phyloP scores from a whole-genome alignment of 2,113 vertebrate genomes.

The Silurus glanis region DNA sequence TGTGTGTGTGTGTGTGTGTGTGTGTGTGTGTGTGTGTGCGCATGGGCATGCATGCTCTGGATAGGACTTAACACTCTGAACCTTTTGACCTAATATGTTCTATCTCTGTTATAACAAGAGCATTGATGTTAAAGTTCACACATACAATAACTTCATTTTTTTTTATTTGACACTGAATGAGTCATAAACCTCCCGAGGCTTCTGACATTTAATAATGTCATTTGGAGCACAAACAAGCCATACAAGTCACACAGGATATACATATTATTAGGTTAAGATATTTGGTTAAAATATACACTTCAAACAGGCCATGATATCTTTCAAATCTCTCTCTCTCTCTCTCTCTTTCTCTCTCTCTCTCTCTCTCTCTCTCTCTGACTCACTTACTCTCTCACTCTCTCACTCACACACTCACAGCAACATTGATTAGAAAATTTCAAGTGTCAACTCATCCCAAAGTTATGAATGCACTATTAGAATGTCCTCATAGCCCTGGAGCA shows the following conservation, averaged over 20 bases:
- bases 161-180: background rate
- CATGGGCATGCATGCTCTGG: background rate
- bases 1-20: background rate
- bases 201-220: background rate
- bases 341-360: background rate
- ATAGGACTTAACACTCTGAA: background rate
- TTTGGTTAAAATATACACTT: background rate
- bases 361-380: background rate
- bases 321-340: background rate
- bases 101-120: background rate
- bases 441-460: background rate
- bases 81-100: background rate
- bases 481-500: conserved; percentile 52
- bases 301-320: background rate
- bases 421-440: background rate
- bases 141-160: background rate
- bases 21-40: background rate
- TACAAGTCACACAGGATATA: background rate
- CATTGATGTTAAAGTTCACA: background rate
- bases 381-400: background rate
- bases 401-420: conserved; percentile 28
- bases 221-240: background rate
- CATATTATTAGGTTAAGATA: background rate
- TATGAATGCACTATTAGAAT: conserved; percentile 40
- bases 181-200: background rate